Conservation (phyloP, 2,113 vertebrate genomes). For the Campylomormyrus numenius region DNA sequence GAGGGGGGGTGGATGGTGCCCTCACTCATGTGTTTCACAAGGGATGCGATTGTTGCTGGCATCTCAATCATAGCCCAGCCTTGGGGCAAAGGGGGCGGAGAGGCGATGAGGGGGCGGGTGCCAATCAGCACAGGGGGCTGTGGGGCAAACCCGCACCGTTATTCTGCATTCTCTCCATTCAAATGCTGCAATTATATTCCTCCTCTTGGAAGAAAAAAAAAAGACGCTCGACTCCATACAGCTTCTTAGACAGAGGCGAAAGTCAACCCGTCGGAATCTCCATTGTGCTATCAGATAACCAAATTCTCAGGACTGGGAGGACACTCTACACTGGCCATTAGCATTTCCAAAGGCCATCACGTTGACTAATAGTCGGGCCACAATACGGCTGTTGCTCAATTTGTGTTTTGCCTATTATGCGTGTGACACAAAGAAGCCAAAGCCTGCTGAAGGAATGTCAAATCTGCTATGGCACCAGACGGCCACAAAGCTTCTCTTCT, state of each 20-base stretch:
- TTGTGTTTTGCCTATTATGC: constrained; percentile 89
- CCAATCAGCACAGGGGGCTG: constrained; percentile 45
- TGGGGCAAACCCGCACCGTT: constrained; percentile 39
- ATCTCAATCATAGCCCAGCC: constrained; percentile 42
- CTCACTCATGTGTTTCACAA: constrained; percentile 56
- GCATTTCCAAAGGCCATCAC: constrained; percentile 92
- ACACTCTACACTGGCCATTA: constrained; percentile 80
- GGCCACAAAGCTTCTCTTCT: constrained; percentile 80
- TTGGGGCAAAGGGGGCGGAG: constrained; percentile 27
- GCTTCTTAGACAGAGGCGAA: constrained; percentile 55
- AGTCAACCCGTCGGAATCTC: constrained; percentile 61
- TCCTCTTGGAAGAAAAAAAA: constrained; percentile 19
- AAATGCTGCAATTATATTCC: constrained; percentile 36
- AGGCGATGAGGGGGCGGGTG: constrained; percentile 5
- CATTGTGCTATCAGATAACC: constrained; percentile 76
- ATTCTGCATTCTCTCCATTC: constrained; percentile 36
- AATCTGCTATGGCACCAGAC: constrained; percentile 74
- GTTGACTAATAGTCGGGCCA: constrained; percentile 68
- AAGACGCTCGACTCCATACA: constrained; percentile 64
- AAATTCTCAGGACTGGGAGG: constrained; percentile 64
- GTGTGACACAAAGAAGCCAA: constrained; percentile 82
- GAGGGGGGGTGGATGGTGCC: constrained; percentile 33
- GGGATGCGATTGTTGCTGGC: constrained; percentile 47
- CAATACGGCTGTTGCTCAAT: constrained; percentile 77
- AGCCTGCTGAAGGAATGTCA: constrained; percentile 86